Evolutionary conservation across 2,888 invertebrate species (phyloP).

Genomic region (Sisyra terminalis): DNA sequence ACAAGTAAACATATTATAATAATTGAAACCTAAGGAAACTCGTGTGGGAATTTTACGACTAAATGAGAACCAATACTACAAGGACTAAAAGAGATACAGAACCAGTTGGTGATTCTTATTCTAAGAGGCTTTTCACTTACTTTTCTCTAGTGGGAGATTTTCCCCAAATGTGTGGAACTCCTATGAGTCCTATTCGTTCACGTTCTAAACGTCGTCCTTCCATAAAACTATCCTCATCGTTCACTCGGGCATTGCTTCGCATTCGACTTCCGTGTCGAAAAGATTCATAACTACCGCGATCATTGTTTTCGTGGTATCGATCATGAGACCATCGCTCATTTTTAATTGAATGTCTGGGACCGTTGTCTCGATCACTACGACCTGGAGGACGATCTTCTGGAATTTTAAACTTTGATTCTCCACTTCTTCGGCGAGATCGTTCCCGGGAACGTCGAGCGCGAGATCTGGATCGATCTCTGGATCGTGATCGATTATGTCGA

Average conservation of each 20-base stretch:
- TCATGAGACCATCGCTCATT: slow-evolving; percentile 19
- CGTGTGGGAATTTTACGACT: neutral
- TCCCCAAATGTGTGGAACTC: slow-evolving; percentile 55
- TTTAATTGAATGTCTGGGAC: too few relatives aligned
- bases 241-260: slow-evolving; percentile 17
- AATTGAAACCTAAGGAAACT: slow-evolving; percentile 4
- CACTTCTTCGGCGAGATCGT: too few relatives aligned
- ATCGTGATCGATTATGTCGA: too few relatives aligned
- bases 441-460: too few relatives aligned
- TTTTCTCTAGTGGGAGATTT: slow-evolving; percentile 53
- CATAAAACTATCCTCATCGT: slow-evolving; percentile 46
- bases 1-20: too few relatives aligned
- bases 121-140: too few relatives aligned
- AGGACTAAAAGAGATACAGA: neutral
- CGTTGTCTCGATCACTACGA: too few relatives aligned
- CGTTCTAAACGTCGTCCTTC: slow-evolving; percentile 55
- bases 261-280: slow-evolving; percentile 8
- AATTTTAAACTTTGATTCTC: too few relatives aligned
- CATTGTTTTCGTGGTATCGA: slow-evolving; percentile 16
- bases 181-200: slow-evolving; percentile 54
- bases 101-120: neutral
- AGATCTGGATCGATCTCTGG: too few relatives aligned
- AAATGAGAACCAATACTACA: too few relatives aligned
- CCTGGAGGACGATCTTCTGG: too few relatives aligned
- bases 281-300: slow-evolving; percentile 7